Evolutionary conservation across 2,113 vertebrate species (phyloP).

Genomic region (Theropithecus gelada): DNA sequence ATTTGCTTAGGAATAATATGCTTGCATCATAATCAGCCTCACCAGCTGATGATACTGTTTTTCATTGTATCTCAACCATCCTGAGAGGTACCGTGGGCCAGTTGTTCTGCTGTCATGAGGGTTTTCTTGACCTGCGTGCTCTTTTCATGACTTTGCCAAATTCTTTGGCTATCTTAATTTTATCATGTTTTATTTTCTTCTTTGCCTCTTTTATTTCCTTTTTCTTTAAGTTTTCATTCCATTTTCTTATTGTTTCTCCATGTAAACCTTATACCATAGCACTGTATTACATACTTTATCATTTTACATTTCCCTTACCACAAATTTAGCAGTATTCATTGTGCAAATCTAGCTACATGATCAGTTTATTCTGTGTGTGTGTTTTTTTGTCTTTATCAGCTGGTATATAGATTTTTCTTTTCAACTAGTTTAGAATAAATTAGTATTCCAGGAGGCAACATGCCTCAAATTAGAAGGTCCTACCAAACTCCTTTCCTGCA

Average conservation of each 20-base stretch:
- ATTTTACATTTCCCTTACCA: background rate
- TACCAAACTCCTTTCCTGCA: background rate
- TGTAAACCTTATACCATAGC: background rate
- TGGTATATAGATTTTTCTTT: conserved; percentile 63
- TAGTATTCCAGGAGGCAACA: conserved; percentile 46
- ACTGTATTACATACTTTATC: background rate
- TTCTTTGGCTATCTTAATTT: background rate
- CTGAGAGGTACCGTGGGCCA: background rate
- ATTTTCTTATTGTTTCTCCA: background rate
- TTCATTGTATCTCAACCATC: background rate
- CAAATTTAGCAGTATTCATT: background rate
- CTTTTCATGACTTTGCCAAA: background rate
- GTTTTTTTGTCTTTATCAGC: conserved; percentile 43
- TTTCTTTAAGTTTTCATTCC: background rate
- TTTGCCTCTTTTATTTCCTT: background rate
- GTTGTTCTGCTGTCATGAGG: background rate
- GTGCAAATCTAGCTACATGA: conserved; percentile 38
- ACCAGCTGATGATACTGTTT: background rate
- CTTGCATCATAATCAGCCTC: background rate
- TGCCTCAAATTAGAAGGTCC: background rate
- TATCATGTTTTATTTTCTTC: background rate
- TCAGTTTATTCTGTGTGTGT: conserved; percentile 41
- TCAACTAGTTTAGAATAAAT: conserved; percentile 17
- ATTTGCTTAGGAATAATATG: background rate
- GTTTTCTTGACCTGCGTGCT: background rate